Conservation (phyloP, 2,113 vertebrate genomes). For the human (Homo sapiens) region GRCh38 chr21:34969001-34969500, state of each 20-base stretch:
- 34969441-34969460: conserved; percentile 73
- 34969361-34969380: conserved; percentile 68
- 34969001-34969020: neutral
- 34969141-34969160: conserved; percentile 54
- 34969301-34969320: neutral
- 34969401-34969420: conserved; percentile 5
- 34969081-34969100: conserved; percentile 55
- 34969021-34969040: neutral
- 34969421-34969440: neutral
- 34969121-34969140: conserved; percentile 45
- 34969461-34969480: conserved; percentile 84
- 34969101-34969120: conserved; percentile 61
- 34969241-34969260: neutral
- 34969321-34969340: neutral
- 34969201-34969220: neutral
- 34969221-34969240: neutral
- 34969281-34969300: accelerated
- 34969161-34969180: conserved; percentile 61
- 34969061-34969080: conserved; percentile 47
- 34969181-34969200: conserved; percentile 40
- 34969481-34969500: conserved; percentile 91
- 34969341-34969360: conserved; percentile 33
- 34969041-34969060: neutral
- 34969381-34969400: neutral
- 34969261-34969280: neutral